Percentiles rank a stretch among this genome's conserved stretches.
phyloP scores from a whole-genome alignment of 2,113 vertebrate species.

The Pelecanus crispus region DNA sequence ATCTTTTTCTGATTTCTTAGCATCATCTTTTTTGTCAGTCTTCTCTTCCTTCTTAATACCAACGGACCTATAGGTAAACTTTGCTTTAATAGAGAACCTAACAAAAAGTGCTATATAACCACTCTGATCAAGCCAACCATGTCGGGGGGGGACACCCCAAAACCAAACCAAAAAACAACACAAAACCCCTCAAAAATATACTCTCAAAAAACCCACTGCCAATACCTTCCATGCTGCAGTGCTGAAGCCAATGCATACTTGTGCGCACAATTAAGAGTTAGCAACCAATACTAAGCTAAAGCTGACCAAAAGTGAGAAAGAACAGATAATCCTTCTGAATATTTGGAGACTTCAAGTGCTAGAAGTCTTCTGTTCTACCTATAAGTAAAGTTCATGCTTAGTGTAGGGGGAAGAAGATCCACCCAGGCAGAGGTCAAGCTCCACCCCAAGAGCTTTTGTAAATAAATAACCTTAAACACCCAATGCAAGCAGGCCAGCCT shows the following conservation, averaged over 20 bases:
- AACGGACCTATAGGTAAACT: conserved; percentile 31
- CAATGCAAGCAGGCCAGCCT: not conserved
- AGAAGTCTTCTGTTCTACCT: not conserved
- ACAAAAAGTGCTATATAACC: not conserved
- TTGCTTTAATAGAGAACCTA: not conserved
- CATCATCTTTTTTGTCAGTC: conserved; percentile 74
- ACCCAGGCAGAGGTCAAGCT: not conserved
- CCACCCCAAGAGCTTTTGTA: not conserved
- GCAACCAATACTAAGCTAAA: not conserved
- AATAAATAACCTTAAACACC: not conserved
- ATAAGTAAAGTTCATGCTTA: not conserved
- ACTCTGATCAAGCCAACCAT: not conserved
- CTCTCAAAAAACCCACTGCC: not conserved
- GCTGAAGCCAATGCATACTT: not conserved
- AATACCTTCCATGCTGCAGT: not conserved
- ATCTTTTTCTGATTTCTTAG: conserved; percentile 64
- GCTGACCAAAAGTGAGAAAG: not conserved
- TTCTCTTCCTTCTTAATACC: conserved; percentile 83
- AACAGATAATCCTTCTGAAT: not conserved
- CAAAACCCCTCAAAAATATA: not conserved
- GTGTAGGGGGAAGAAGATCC: not conserved
- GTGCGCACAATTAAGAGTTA: fast-evolving
- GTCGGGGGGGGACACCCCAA: no score
- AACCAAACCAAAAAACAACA: not conserved
- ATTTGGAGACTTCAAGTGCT: not conserved